Base-by-base conservation (phyloP, 2,113 vertebrate species). In the Centropus bengalensis region DNA sequence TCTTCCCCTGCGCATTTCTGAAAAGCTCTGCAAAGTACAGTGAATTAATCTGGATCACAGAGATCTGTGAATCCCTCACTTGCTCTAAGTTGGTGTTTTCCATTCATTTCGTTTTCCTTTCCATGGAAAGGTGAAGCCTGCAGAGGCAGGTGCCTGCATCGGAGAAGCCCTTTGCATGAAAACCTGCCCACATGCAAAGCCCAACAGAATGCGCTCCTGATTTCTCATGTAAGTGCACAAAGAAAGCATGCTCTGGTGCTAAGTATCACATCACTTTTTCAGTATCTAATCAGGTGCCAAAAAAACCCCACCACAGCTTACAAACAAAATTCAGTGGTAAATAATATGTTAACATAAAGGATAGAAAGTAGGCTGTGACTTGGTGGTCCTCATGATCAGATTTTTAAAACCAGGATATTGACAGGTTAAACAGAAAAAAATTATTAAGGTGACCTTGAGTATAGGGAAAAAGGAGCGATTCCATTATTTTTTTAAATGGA, bases 401-500 rank as follows among this genome's bases (percentile, higher is more conserved):
- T 55, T 83, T 84, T 91, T 63, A 88, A 92, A 81, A 59, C 69
- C 36, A 63, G 89, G 78, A 70, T 82, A 85, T 32, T 84, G 94
- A 83, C 52, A 60, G 11, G 60, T 91, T 80, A 95, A 88, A 88
- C 94, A 88, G 62, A 40, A 75, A 91, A 91, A 88, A 88, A 23
- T 12, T 59, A 88, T 82, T 74, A 90, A 89, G 63, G 79, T 77
- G 84, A 86, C 44, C 85, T 93, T 96, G 93, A 62, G 52, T 38
- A 51, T 28, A 12, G 78, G 91, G 56, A 60, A 87, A 24, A 69
- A 60, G 64, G 60, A 45, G 19, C 0, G 0, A 77, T 36, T 49
- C 81, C 55, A 94, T 95, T 92, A 86, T 69, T 64, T 93, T 95
- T 95, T 91, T 1, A 79, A 83, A 95, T 89, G 54, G 75, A 91